Conservation (phyloP, 2,888 invertebrate species). For the Barypeithes pellucidus region DNA sequence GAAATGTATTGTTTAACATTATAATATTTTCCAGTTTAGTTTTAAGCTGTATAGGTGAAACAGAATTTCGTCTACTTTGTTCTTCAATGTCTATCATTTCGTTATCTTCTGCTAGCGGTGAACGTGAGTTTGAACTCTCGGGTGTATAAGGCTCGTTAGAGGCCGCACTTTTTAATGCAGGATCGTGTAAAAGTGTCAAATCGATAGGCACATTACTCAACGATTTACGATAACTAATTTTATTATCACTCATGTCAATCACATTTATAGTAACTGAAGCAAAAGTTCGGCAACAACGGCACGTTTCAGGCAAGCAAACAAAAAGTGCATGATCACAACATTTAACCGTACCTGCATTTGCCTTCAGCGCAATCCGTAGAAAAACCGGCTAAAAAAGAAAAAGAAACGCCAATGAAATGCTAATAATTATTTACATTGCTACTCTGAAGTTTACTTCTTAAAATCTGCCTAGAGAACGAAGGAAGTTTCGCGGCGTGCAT, state of each 20-base stretch:
- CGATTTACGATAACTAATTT: conserved; percentile 62
- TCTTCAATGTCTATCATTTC: conserved; percentile 61
- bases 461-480: no score
- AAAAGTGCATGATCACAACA: conserved; percentile 73
- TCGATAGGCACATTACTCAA: conserved; percentile 61
- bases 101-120: conserved; percentile 75
- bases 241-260: conserved; percentile 67
- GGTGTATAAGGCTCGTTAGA: conserved; percentile 85
- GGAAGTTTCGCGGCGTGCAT: no score
- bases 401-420: not conserved
- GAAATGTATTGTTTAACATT: conserved; percentile 48
- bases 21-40: conserved; percentile 74
- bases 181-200: conserved; percentile 72
- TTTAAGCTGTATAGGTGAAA: conserved; percentile 79
- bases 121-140: conserved; percentile 86
- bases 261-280: conserved; percentile 70
- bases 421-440: no score
- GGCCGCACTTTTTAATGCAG: conserved; percentile 69
- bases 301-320: conserved; percentile 72
- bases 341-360: conserved; percentile 84
- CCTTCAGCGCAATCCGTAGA: conserved; percentile 80
- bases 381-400: conserved; percentile 82
- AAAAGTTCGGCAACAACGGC: conserved; percentile 70
- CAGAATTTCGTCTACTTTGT: conserved; percentile 64
- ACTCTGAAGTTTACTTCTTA: no score